Percentiles rank a stretch among this genome's conserved stretches.
phyloP scores from a whole-genome alignment of 2,113 vertebrate species.

The Pipra filicauda region DNA sequence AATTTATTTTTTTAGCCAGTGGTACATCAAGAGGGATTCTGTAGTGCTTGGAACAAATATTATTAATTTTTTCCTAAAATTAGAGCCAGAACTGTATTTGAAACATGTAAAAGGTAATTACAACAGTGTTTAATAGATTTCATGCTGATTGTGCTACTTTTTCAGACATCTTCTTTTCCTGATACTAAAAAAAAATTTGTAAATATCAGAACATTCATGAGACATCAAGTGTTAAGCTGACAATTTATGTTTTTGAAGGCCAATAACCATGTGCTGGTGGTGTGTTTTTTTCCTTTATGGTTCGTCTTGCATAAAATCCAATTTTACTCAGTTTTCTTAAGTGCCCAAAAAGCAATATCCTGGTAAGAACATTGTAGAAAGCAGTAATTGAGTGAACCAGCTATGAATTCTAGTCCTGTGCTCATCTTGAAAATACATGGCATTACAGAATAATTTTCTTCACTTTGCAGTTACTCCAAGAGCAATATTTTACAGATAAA shows the following conservation, averaged over 20 bases:
- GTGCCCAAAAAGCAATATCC: slow-evolving; percentile 48
- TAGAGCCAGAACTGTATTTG: background rate
- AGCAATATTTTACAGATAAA: slow-evolving; percentile 27
- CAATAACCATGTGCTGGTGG: background rate
- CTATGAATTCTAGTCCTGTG: slow-evolving; percentile 31
- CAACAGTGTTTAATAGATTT: background rate
- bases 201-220: background rate
- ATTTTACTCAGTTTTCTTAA: slow-evolving; percentile 55
- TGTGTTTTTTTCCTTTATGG: background rate
- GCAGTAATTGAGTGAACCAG: slow-evolving; percentile 62
- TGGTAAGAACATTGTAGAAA: slow-evolving; percentile 51
- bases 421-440: slow-evolving; percentile 42
- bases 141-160: background rate
- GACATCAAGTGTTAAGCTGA: slow-evolving; percentile 1
- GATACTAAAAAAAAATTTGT: background rate
- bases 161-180: background rate
- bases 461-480: slow-evolving; percentile 20
- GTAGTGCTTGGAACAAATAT: background rate
- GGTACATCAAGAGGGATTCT: background rate
- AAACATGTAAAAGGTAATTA: background rate
- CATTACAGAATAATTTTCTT: slow-evolving; percentile 64
- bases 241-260: background rate
- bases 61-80: background rate
- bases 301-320: slow-evolving; percentile 43
- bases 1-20: background rate